Conservation (phyloP, 2,888 invertebrate genomes). For the Halocaridina rubra region DNA sequence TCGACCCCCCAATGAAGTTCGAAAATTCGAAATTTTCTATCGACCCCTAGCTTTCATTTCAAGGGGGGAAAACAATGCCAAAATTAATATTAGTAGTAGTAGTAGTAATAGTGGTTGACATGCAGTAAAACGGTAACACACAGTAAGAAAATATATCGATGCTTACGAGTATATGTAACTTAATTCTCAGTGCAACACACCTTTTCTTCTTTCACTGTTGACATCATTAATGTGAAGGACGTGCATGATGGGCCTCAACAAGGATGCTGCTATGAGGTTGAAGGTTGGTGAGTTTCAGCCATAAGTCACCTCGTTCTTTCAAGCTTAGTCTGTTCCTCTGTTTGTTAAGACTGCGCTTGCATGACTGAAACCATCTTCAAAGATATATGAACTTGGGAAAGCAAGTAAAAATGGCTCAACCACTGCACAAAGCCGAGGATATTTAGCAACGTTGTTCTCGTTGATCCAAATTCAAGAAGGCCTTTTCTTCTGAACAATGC, state of each 20-base stretch:
- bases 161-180: background rate
- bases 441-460: background rate
- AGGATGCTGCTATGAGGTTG: background rate
- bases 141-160: background rate
- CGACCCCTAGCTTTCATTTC: no score
- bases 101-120: no score
- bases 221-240: background rate
- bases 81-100: no score
- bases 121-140: no score
- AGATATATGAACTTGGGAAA: background rate
- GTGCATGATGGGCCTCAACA: background rate
- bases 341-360: background rate
- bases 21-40: no score
- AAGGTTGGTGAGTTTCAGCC: background rate
- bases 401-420: background rate
- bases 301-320: background rate
- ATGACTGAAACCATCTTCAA: background rate
- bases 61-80: no score
- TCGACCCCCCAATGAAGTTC: no score
- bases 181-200: background rate
- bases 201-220: background rate
- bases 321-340: background rate
- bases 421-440: background rate
- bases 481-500: background rate
- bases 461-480: background rate